Conservation (phyloP, 1,140 invertebrate species). For the Arion vulgaris region DNA sequence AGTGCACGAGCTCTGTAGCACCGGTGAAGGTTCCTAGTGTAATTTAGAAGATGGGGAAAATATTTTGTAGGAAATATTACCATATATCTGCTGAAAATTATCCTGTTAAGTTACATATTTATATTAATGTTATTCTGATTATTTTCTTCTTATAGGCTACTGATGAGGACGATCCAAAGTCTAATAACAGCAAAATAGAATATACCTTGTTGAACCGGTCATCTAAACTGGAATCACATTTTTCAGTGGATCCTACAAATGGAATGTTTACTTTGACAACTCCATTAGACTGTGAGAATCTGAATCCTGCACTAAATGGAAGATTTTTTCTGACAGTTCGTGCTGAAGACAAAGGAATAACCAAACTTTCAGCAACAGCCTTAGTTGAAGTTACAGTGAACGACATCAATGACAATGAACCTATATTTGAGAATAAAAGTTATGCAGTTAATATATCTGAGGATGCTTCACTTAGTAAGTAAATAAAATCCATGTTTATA, state of each 20-base stretch:
- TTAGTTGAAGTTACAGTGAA: background rate
- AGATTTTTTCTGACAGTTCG: background rate
- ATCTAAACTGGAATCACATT: background rate
- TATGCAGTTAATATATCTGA: background rate
- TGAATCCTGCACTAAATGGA: background rate
- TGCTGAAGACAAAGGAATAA: background rate
- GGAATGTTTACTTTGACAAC: background rate
- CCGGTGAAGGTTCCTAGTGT: too few relatives aligned
- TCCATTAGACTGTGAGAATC: background rate
- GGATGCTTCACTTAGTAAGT: background rate
- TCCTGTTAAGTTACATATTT: background rate
- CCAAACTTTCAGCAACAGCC: background rate
- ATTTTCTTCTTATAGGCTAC: conserved; percentile 3
- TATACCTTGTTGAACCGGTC: background rate
- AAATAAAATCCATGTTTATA: background rate
- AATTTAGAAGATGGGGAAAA: too few relatives aligned
- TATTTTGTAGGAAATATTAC: too few relatives aligned
- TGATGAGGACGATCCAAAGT: conserved; percentile 13
- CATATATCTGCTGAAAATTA: too few relatives aligned
- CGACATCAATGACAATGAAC: conserved; percentile 7
- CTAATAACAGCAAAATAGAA: conserved; percentile 4
- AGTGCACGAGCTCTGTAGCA: too few relatives aligned
- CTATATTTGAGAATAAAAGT: background rate
- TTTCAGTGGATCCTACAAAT: background rate
- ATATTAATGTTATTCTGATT: background rate